Conservation (phyloP, 1,140 invertebrate genomes). For the Belonocnema kinseyi region DNA sequence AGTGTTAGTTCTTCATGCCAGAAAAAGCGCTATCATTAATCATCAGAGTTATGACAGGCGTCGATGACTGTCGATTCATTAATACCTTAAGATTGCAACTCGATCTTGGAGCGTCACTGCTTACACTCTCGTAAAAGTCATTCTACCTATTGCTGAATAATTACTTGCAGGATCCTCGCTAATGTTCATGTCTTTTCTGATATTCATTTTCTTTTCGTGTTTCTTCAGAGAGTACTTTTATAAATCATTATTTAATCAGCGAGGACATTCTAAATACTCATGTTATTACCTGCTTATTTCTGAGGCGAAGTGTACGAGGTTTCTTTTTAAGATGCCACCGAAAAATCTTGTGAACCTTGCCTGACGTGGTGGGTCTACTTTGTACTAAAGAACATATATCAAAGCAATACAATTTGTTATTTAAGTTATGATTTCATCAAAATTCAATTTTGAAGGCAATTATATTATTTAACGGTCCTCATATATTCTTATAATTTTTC, state of each 20-base stretch:
- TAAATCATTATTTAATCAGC: slow-evolving; percentile 2
- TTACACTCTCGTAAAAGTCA: slow-evolving; percentile 19
- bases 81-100: slow-evolving; percentile 39
- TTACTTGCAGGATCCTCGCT: slow-evolving; percentile 7
- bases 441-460: too few relatives aligned
- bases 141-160: slow-evolving; percentile 3
- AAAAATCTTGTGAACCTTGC: too few relatives aligned
- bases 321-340: too few relatives aligned
- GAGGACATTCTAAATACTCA: too few relatives aligned
- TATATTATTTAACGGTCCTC: too few relatives aligned
- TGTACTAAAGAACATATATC: too few relatives aligned
- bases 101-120: slow-evolving; percentile 9
- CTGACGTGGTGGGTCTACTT: too few relatives aligned
- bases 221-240: not conserved
- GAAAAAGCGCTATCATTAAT: slow-evolving; percentile 47
- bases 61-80: slow-evolving; percentile 55
- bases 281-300: too few relatives aligned
- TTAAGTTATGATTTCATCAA: too few relatives aligned
- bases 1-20: slow-evolving; percentile 9
- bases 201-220: slow-evolving; percentile 9
- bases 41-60: slow-evolving; percentile 39
- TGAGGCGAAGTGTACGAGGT: too few relatives aligned
- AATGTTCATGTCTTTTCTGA: not conserved
- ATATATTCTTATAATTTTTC: too few relatives aligned
- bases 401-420: too few relatives aligned